Base-by-base conservation (phyloP, 2,888 invertebrate species). In the Caenorhabditis drosophilae region DNA sequence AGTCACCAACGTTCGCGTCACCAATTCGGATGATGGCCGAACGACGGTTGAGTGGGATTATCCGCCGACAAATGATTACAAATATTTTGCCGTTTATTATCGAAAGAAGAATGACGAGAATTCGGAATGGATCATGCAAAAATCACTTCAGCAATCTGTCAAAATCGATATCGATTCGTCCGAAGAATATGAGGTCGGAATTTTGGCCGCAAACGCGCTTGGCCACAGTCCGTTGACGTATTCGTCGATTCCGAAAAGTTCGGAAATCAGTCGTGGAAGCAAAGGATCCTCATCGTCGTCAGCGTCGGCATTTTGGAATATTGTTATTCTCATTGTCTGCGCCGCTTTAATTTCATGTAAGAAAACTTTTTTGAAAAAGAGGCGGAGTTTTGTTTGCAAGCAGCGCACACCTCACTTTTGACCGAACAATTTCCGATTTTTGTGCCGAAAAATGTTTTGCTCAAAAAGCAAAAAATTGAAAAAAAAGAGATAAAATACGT, bases 1-100 rank as follows among this genome's bases (percentile, higher is more conserved):
- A 36, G 63, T 70, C 6, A 58, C 49, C 11, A 61, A 64, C 26
- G 31, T 71, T 2, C 31, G 57, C 26, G 53, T 58, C 15, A 56
- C 50, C 41, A 51, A 46, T 4, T 54, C 54, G n/a, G 52, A 54
- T 18, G 47, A 52, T 27, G 45, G 40, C 22, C 31, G 18, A 6
- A 50, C 51, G 1, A 45, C 16, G 16, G 47, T 72, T 4, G 51
- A 54, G 34, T 73, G 72, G 68, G 71, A 70, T 41, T 70, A 72
- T 38, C 52, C 62, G 35, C 49, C 49, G n/a, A 56, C 64, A 1
- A 46, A 38, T 2, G 49, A 69, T 7, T 72, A 69, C 44, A 64
- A 70, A 36, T 76, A 69, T 31, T 73, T 70, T 36, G 72, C 69
- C 1, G 66, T 76, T 9, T 76, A 73, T 47, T 73, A 70, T 40